Base-by-base conservation (phyloP, 2,113 vertebrate species). In the Charadrius vociferus region DNA sequence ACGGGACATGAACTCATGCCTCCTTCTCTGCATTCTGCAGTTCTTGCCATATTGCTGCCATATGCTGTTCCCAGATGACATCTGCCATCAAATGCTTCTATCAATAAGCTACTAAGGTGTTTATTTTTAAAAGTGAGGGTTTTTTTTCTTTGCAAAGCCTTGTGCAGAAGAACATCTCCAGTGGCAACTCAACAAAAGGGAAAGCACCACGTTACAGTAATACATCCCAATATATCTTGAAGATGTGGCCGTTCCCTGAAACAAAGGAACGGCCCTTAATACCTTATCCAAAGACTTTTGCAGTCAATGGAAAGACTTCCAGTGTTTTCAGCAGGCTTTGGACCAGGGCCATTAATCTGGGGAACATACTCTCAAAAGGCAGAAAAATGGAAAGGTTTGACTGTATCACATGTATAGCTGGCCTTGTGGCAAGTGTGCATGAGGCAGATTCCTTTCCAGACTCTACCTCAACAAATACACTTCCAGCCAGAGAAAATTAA, bases 1-100 rank as follows among this genome's bases (percentile, higher is more conserved):
- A 43, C 3, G 56, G 70, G 71, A 86, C 90, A 70, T 96, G 71
- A 98, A 82, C 18, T 67, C 74, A 82, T 77, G 93, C 50, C 82
- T 96, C 66, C 22, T 72, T 11, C 52, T 61, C 34, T 56, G 81
- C 55, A 50, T 84, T 93, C 85, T 81, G 11, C 12, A 86, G 22
- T 70, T 88, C 93, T 81, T 90, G n/a, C 94, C 98, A 96, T 55
- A 88, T 94, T 96, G 97, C 84, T 91, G 75, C 98, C 97, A 97
- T 82, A 96, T 97, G 97, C 75, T 80, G 78, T 37, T 95, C 70
- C 81, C 93, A 96, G 90, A 95, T 66, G 91, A 92, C 96, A 98
- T 95, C 96, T 96, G 94, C 81, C 88, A 96, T 92, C 94, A 97
- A 79, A 83, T 73, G 86, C 62, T 89, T 81, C 95, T 85, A 94